Conservation (phyloP, 1,140 invertebrate species). For the Diuraphis noxia region DNA sequence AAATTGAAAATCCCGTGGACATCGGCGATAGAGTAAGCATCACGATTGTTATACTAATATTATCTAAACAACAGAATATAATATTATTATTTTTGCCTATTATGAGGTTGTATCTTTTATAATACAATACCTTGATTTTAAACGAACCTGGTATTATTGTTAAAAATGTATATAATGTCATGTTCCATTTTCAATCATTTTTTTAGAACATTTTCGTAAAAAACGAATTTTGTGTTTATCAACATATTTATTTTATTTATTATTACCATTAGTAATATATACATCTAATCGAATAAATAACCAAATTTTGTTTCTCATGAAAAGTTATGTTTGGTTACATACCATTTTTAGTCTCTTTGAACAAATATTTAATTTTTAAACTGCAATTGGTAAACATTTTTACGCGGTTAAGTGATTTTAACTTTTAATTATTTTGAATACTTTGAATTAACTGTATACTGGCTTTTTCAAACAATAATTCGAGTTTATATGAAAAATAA, state of each 20-base stretch:
- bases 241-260: too few species aligned
- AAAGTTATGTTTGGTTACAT: background rate
- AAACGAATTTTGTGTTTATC: background rate
- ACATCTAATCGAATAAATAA: too few species aligned
- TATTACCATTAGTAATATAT: too few species aligned
- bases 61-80: background rate
- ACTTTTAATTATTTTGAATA: background rate
- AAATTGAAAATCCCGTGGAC: background rate
- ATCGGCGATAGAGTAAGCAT: conserved; percentile 6
- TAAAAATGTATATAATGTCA: too few species aligned
- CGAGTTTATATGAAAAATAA: background rate
- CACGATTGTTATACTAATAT: background rate
- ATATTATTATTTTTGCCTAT: background rate
- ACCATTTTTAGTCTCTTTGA: background rate
- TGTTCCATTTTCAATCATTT: too few species aligned
- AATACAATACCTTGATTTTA: background rate
- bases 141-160: background rate
- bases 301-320: too few species aligned
- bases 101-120: background rate
- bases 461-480: background rate
- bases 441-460: background rate
- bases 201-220: background rate
- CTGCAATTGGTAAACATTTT: background rate
- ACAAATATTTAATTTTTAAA: background rate
- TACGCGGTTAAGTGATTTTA: background rate